Percentiles rank a stretch among this genome's conserved stretches.
Evolutionary conservation across 2,888 invertebrate genomes (phyloP).

Genomic region (Phytoseiulus persimilis): DNA sequence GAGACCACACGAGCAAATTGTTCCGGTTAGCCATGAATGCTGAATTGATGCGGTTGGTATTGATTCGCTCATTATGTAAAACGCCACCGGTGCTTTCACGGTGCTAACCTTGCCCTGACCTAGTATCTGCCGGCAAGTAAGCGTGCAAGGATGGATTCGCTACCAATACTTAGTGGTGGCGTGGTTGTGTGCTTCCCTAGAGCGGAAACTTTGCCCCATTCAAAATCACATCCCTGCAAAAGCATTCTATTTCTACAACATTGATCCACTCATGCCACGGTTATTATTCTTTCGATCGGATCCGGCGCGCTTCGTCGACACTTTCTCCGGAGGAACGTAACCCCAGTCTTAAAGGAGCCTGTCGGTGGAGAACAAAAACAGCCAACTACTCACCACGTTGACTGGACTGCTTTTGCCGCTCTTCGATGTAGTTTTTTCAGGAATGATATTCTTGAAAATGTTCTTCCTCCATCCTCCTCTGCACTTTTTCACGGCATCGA

Average conservation of each 20-base stretch:
- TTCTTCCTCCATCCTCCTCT: conserved; percentile 39
- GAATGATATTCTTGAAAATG: conserved; percentile 15
- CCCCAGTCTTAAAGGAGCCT: no score
- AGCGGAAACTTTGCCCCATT: not conserved
- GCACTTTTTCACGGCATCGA: conserved; percentile 81
- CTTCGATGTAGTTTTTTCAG: conserved; percentile 15
- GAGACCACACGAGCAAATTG: not conserved
- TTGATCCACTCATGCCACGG: not conserved
- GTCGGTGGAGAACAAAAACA: no score
- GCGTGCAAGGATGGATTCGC: not conserved
- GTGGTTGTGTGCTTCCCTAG: not conserved
- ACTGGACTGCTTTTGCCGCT: conserved; percentile 32
- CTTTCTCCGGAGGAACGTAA: not conserved
- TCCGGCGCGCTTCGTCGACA: not conserved
- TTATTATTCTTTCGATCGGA: not conserved
- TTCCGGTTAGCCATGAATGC: not conserved
- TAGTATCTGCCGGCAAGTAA: not conserved
- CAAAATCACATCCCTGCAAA: not conserved
- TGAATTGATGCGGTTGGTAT: not conserved
- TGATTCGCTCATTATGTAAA: not conserved
- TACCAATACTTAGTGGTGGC: not conserved
- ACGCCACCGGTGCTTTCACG: not conserved
- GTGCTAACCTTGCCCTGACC: not conserved
- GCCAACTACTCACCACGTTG: conserved; percentile 9
- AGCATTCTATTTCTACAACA: not conserved